Evolutionary conservation across 92 coral and sea anemone species (phyloP), one percentile per base, ranked within the genome.

Genomic region (Meandrina meandrites): DNA sequence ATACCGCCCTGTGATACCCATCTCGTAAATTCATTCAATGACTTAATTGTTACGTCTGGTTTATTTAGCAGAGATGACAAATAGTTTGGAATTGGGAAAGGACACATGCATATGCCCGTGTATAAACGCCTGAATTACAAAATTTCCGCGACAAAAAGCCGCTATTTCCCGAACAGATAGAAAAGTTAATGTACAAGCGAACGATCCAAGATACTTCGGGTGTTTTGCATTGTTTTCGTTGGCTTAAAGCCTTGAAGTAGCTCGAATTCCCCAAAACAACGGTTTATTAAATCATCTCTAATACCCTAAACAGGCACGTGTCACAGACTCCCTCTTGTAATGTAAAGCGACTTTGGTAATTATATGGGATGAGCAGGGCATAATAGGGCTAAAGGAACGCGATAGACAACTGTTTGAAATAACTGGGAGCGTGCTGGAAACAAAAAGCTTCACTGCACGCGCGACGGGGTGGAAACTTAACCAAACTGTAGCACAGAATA

Each of bases 1-100:
- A 12, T 30, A 50, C 76, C 45, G 84, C 47, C 48, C 24, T 7
- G 64, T 36, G 82, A 79, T 57, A 54, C 69, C 27, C 34, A 57
- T 79, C 82, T n/a, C 45, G n/a, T 80, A 36, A 80, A 48, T 30
- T 12, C 17, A 68, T 50, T 67, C 45, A 42, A 42, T 71, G 36
- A 45, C 69, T 62, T 66, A 82, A 75, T 84, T 84, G 81, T 57
- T 60, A 27, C 42, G 62, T 62, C 76, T 85, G 82, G 82, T 30
- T 85, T 62, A 64, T 76, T 76, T 58, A 77, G 70, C n/a, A 47
- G 76, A 78, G 62, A 75, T 85, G 88, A 85, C 88, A 85, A 76
- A 85, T 48, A 13, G 83, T 76, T 60, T 5, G 24, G 47, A 51
- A 71, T 71, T 19, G 78, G 48, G 75, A 53, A 53, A 74, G 47